These are phyloP conservation scores for Hydrolagus colliei DNA, from an alignment of 2,797 vertebrate genomes.

Conservation along the genomic window DNA sequence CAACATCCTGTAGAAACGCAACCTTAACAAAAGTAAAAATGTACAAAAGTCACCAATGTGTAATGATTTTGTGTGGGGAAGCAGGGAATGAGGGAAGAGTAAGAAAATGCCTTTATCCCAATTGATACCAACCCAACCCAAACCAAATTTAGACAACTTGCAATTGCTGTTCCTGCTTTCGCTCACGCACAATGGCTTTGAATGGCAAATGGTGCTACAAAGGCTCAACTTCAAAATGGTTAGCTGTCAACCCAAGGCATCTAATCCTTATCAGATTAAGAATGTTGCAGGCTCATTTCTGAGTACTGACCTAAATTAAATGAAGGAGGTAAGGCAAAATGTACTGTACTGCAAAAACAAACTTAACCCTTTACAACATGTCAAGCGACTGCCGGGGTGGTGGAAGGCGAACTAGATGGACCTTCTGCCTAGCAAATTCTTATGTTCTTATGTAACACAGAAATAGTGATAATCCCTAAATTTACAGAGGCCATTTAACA, in stretches of 20 bases:
- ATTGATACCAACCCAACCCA: neutral
- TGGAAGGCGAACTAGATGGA: too few species aligned
- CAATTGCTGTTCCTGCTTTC: neutral
- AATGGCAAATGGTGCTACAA: neutral
- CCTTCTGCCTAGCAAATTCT: too few species aligned
- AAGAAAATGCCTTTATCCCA: neutral
- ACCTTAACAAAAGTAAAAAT: neutral
- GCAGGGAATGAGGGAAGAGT: neutral
- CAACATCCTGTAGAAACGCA: neutral
- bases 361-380: too few species aligned
- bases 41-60: neutral
- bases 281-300: neutral
- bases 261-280: neutral
- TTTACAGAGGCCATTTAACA: too few species aligned
- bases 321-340: neutral
- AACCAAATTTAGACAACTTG: neutral
- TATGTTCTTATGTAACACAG: too few species aligned
- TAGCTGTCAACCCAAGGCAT: neutral
- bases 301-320: slow-evolving; percentile 12
- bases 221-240: neutral
- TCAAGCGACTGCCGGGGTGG: too few species aligned
- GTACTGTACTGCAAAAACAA: neutral
- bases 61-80: neutral
- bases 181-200: neutral
- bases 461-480: too few species aligned